A percentile compares a stretch with the other conserved stretches of the same genome.
These are phyloP conservation scores for Schizopygopsis pylzovi DNA, from an alignment of 2,797 vertebrate species.

Conservation along the genomic window DNA sequence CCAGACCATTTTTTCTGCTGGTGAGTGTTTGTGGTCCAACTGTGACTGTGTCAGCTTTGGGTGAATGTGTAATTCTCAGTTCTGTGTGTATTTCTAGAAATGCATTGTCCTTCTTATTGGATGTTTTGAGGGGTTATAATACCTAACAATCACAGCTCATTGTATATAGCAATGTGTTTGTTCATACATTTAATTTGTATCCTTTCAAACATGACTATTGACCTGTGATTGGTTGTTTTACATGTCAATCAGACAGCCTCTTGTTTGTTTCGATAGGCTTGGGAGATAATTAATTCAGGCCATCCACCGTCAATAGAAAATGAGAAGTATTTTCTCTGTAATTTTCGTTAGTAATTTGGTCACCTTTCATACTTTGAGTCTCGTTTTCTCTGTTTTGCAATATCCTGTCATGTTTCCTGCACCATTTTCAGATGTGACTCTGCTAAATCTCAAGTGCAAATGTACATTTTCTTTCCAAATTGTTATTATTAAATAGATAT, in stretches of 20 bases:
- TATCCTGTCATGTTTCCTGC: neutral
- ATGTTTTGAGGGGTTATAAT: neutral
- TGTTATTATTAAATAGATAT: neutral
- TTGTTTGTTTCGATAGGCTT: neutral
- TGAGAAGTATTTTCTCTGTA: neutral
- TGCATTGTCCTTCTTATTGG: neutral
- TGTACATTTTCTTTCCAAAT: no score
- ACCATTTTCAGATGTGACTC: neutral
- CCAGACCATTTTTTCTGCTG: conserved; percentile 20
- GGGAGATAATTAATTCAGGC: neutral
- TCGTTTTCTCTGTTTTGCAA: neutral
- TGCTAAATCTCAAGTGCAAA: neutral
- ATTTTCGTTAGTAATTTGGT: neutral
- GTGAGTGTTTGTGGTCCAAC: conserved; percentile 29
- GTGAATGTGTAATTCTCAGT: conserved; percentile 3
- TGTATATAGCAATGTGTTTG: neutral
- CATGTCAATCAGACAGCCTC: neutral
- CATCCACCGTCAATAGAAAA: neutral
- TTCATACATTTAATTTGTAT: neutral
- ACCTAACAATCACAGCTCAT: neutral
- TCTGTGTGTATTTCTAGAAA: neutral
- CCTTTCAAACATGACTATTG: neutral
- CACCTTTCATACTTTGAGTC: neutral
- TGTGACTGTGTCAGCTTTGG: conserved; percentile 13
- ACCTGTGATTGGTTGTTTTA: neutral